These are phyloP conservation scores for Vandiemenella viatica DNA, from an alignment of 2,888 invertebrate genomes.

Conservation along the genomic window DNA sequence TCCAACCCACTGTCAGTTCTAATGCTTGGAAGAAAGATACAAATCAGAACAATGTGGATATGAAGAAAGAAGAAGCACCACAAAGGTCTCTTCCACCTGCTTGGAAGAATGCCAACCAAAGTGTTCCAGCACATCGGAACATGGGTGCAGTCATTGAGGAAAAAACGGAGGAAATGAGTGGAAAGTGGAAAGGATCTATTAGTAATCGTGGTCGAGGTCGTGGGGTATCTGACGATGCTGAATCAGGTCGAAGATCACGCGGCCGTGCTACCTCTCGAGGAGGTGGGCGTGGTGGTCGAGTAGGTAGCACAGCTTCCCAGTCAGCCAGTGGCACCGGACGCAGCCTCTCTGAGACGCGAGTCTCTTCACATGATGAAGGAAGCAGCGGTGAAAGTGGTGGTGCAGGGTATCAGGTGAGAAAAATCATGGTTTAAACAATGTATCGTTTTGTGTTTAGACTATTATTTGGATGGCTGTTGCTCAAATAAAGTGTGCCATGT, in stretches of 20 bases:
- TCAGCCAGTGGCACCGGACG: not conserved
- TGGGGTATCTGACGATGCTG: not conserved
- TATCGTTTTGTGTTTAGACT: no score
- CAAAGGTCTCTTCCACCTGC: no score
- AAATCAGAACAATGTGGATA: no score
- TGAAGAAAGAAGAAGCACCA: no score
- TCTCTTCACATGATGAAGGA: not conserved
- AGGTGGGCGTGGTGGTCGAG: not conserved
- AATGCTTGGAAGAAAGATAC: no score
- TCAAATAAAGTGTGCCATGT: no score
- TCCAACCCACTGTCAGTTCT: no score
- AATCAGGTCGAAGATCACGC: not conserved
- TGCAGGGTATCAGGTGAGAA: not conserved
- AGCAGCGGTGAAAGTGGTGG: not conserved
- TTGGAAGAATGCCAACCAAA: not conserved
- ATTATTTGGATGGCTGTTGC: no score
- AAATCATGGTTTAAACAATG: no score
- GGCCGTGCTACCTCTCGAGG: not conserved
- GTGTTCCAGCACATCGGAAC: not conserved
- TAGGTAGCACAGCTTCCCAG: not conserved
- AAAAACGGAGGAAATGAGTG: not conserved
- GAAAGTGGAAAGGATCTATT: not conserved
- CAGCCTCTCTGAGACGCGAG: slow-evolving; percentile 2
- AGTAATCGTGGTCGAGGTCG: not conserved
- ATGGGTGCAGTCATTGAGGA: not conserved